Evolutionary conservation across 2,113 vertebrate genomes (phyloP), one percentile per base, ranked within the genome.

Genomic region (Elanus axillaris): DNA sequence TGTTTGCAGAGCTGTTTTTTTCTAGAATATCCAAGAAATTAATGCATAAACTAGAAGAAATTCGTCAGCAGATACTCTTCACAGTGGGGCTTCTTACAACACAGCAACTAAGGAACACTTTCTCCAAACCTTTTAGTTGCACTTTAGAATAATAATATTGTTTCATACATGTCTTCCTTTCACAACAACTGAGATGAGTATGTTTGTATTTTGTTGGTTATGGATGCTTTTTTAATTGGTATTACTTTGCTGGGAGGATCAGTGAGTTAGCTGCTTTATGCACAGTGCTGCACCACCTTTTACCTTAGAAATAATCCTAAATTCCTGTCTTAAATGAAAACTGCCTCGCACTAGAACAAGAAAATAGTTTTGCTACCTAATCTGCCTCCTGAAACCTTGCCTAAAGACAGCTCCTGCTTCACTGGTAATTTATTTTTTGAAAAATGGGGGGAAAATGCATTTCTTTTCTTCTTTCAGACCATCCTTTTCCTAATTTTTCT

Each of bases 281-380:
- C 43, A 84, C 36, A 82, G 36, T 10, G 69, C 66, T 97, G 36
- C 36, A 92, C 96, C 79, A 96, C 80, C 83, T 93, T 93, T 94
- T 95, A 71, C 77, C 84, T 94, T 52, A 92, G 58, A 96, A 96
- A 96, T 93, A 76, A 26, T 92, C 59, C 81, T 84, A 50, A 95
- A 96, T 91, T 96, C 38, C 77, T 85, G 56, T 76, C 80, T 96
- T 86, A 94, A 94, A 6, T 91, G 81, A 95, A 97, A 96, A 96
- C 58, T 91, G 87, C 63, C 62, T 97, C 93, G 95, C 91, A 81
- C 86, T 75, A 94, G 78, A 67, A 90, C 64, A 93, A 78, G 86
- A 62, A 94, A 86, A 96, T 58, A 92, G 75, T 90, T 97, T 92
- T 97, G 56, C 90, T 74, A 88, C 84, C 45, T 96, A 95, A 77